Evolutionary conservation across 2,797 vertebrate genomes (phyloP).

Genomic region (Pseudotriccus pelzelni): DNA sequence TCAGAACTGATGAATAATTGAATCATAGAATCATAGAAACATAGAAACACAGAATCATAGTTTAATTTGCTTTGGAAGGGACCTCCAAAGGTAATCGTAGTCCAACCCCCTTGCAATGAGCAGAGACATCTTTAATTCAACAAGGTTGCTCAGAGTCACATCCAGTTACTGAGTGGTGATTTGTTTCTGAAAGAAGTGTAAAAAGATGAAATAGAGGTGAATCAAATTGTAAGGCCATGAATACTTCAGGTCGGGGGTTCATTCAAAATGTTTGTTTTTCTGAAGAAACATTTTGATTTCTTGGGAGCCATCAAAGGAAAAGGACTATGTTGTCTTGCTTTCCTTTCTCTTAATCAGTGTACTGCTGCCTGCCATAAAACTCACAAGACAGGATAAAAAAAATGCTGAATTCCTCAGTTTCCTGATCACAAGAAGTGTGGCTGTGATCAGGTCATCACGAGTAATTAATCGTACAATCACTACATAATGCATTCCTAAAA

Average conservation of each 20-base stretch:
- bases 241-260: background rate
- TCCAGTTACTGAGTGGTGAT: background rate
- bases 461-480: background rate
- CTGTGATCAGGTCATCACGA: background rate
- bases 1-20: background rate
- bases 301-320: background rate
- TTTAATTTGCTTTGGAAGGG: background rate
- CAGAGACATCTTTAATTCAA: background rate
- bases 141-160: background rate
- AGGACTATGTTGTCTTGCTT: accelerated
- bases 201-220: background rate
- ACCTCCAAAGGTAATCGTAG: background rate
- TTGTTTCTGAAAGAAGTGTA: background rate
- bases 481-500: background rate
- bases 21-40: background rate
- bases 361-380: background rate
- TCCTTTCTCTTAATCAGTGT: background rate
- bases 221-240: background rate
- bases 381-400: background rate
- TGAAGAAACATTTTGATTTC: background rate
- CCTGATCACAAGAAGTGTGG: background rate
- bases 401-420: background rate
- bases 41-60: background rate
- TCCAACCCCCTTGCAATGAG: background rate
- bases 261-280: background rate